phyloP scores from a whole-genome alignment of 2,113 vertebrate species.

The Tragelaphus scriptus region DNA sequence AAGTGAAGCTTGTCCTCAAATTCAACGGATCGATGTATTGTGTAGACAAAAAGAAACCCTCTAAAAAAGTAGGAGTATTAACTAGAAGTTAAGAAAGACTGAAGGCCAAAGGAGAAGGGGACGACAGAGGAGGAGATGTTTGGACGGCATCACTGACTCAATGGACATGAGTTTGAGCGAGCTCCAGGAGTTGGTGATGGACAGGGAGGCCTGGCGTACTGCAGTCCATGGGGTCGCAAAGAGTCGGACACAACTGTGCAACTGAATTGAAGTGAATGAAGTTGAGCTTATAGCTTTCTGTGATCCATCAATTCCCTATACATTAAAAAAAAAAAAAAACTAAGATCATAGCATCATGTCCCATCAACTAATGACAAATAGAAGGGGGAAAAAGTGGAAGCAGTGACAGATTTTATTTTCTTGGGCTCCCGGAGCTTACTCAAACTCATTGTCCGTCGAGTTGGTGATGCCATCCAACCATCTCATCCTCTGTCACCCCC shows the following conservation, averaged over 20 bases:
- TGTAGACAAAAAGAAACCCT: constrained; percentile 87
- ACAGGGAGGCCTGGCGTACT: background rate
- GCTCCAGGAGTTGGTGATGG: fast-evolving
- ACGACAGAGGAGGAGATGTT: background rate
- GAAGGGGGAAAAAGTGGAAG: background rate
- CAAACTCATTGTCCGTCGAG: background rate
- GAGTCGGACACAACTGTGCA: fast-evolving
- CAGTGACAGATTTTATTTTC: background rate
- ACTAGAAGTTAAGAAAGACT: background rate
- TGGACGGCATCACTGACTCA: background rate
- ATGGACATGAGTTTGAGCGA: background rate
- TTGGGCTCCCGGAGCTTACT: background rate
- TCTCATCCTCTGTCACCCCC: fast-evolving
- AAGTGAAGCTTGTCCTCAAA: constrained; percentile 87
- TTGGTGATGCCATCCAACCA: background rate
- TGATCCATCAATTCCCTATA: background rate
- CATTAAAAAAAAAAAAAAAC: background rate
- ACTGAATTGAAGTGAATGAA: background rate
- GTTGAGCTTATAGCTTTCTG: background rate
- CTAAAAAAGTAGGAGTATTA: background rate
- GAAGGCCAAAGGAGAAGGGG: background rate
- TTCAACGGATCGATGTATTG: constrained; percentile 92
- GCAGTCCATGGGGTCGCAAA: background rate
- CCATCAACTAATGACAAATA: background rate
- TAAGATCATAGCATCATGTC: background rate